Evolutionary conservation across 2,113 vertebrate genomes (phyloP).

Genomic region (Arenaria interpres): DNA sequence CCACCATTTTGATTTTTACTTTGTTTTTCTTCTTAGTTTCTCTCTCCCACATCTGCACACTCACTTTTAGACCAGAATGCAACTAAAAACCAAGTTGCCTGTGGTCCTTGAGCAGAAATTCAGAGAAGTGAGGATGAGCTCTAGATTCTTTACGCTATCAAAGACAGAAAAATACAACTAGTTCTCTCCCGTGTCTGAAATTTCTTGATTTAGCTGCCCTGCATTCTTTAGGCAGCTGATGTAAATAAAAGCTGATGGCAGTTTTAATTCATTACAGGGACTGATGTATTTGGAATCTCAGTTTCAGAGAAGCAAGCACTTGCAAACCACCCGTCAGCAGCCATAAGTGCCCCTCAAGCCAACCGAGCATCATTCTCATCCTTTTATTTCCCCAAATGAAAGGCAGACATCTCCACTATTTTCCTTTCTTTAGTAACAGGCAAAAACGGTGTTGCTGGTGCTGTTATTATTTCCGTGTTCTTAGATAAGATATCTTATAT

Average conservation of each 20-base stretch:
- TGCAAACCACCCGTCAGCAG: not conserved
- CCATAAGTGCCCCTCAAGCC: not conserved
- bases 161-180: not conserved
- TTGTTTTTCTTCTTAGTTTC: not conserved
- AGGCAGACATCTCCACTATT: not conserved
- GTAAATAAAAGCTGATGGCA: not conserved
- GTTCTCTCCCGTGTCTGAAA: not conserved
- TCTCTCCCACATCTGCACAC: not conserved
- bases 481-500: not conserved
- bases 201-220: not conserved
- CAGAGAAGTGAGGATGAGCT: not conserved
- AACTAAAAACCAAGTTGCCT: not conserved
- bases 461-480: not conserved
- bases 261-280: not conserved
- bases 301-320: not conserved
- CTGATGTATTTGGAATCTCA: not conserved
- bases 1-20: not conserved
- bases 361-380: not conserved
- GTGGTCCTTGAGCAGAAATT: not conserved
- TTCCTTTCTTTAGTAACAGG: not conserved
- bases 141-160: not conserved
- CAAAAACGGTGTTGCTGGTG: not conserved
- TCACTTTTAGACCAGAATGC: not conserved
- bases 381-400: not conserved
- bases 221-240: not conserved